Evolutionary conservation across 2,888 invertebrate genomes (phyloP), one percentile per base, ranked within the genome.

Genomic region (Acholoe squamosa): DNA sequence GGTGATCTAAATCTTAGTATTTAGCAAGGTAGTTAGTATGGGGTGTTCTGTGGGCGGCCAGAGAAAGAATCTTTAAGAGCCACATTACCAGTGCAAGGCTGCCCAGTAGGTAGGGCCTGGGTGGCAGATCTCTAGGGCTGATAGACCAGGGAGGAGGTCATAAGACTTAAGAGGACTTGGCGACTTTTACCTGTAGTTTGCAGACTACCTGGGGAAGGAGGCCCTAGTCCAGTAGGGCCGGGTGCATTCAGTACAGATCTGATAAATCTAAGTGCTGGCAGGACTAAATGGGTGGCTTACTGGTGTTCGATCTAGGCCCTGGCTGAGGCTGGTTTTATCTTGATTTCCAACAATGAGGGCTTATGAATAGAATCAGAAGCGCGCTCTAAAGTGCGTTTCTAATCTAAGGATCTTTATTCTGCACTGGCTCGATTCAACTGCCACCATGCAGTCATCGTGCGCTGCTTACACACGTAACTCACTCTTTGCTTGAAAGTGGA

Each of bases 151-250:
- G 86, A 33, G 56, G 28, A 86, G 56, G 86, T 52, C 31, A 86
- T 86, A 86, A 86, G 54, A 86, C 51, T 51, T 84, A 84, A 84
- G 84, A 84, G 84, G 84, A 84, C 86, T 86, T 54, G 86, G 86
- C 52, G 54, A 54, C 28, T 51, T 80, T 80, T 33, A 43, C 71
- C 71, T 71, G 71, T 71, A 25, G 28, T 51, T 84, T 33, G 33
- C 84, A 84, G 43, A 84, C 43, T 51, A 51, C 84, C 84, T 43
- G 12, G 25, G 71, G 19, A 22, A 84, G 84, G 43, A 43, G 84
- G 28, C 84, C 84, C 43, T 34, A 34, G 71, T n/a, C 84, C 84
- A 84, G 43, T 43, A 33, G 19, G 33, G 51, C n/a, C 84, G 84
- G 84, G 84, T 43, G 51, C 28, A 84, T 84, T 84, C 43, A 84